Percentiles rank a stretch among this genome's conserved stretches.
phyloP scores from a whole-genome alignment of 2,113 vertebrate genomes.

The Lamprotornis superbus region DNA sequence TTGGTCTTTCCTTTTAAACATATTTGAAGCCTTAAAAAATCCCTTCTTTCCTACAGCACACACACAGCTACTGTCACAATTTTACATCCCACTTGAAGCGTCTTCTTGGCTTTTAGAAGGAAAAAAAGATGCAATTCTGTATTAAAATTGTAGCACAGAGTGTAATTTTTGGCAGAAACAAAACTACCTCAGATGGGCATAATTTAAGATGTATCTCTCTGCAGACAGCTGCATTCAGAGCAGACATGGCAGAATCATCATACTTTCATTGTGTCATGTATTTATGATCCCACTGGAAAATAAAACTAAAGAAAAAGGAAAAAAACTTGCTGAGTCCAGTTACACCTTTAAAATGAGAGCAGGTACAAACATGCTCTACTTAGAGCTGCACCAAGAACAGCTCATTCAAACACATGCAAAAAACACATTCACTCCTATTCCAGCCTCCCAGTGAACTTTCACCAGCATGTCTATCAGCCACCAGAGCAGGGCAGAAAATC shows the following conservation, averaged over 20 bases:
- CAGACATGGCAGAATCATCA: not conserved
- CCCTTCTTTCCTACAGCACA: not conserved
- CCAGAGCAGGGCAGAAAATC: not conserved
- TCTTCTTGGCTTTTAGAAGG: not conserved
- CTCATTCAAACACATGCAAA: not conserved
- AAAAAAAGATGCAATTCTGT: not conserved
- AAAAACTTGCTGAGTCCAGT: not conserved
- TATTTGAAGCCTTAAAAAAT: not conserved
- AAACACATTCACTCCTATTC: not conserved
- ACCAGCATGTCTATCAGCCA: not conserved
- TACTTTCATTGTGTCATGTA: not conserved
- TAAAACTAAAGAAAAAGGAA: not conserved
- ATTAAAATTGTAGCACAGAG: not conserved
- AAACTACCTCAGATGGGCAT: not conserved
- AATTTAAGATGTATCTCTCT: not conserved
- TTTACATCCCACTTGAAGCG: not conserved
- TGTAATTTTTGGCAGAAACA: not conserved
- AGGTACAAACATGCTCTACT: constrained; percentile 5
- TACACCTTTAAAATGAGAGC: constrained; percentile 1
- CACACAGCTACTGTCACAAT: not conserved
- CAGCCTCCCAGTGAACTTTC: not conserved
- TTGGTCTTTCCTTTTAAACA: not conserved
- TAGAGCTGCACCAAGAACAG: not conserved
- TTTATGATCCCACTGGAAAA: not conserved
- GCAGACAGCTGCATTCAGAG: not conserved